Evolutionary conservation across 2,888 invertebrate species (phyloP).

Genomic region (Drosophila nr. perissopoda): DNA sequence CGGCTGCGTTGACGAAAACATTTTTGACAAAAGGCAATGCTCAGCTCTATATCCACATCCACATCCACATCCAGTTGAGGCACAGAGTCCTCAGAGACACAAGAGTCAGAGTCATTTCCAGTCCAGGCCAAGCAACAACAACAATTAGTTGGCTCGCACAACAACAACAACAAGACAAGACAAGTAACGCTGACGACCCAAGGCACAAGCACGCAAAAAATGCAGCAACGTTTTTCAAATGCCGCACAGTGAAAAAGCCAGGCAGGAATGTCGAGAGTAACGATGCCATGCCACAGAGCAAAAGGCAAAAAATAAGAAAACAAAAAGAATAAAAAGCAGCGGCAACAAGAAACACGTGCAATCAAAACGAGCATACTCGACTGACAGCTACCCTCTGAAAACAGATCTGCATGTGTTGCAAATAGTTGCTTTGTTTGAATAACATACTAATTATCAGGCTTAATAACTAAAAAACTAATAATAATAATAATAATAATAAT

Average conservation of each 20-base stretch:
- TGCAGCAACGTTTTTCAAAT: constrained; percentile 80
- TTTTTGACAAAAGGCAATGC: constrained; percentile 56
- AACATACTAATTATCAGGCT: background rate
- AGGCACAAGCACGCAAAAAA: constrained; percentile 70
- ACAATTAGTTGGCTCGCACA: constrained; percentile 62
- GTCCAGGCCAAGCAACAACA: constrained; percentile 38
- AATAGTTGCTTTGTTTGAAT: background rate
- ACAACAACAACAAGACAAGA: constrained; percentile 44
- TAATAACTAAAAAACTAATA: background rate
- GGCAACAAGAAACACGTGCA: constrained; percentile 5
- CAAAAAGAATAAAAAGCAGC: background rate
- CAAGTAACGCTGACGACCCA: constrained; percentile 32
- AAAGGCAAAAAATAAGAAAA: background rate
- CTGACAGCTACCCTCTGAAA: constrained; percentile 14
- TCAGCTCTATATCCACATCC: constrained; percentile 5
- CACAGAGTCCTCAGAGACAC: constrained; percentile 8
- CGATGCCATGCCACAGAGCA: constrained; percentile 41
- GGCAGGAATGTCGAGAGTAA: constrained; percentile 55
- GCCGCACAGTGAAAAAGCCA: constrained; percentile 55
- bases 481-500: background rate
- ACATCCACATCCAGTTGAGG: background rate
- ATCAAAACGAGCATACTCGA: background rate
- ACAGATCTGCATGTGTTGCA: background rate
- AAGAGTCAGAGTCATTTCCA: constrained; percentile 25
- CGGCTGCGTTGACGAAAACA: constrained; percentile 52